Base-by-base conservation (phyloP, 1,140 invertebrate species). In the Physella acuta region DNA sequence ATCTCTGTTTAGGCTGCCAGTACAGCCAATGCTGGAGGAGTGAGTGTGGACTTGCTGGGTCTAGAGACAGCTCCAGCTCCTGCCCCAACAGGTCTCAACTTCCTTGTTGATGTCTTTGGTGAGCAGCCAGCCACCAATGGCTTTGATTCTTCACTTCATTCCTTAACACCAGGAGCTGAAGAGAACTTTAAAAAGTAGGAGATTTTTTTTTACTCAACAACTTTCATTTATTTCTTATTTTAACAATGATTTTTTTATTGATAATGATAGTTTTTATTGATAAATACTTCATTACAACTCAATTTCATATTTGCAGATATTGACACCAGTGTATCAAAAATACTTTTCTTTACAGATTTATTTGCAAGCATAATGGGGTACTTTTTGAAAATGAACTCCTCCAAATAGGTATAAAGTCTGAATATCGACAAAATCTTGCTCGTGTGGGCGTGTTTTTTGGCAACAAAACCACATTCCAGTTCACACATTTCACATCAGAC, bases 361-460 rank as follows among this genome's bases (percentile, higher is more conserved):
- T 98, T 56, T 97, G 94, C 85, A 99, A 99, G 88, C 80, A 82
- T 69, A 83, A 82, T 71, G 98, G 97, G 36, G 94, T 99, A 33
- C 88, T 99, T 16, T 99, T 96, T 87, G 97, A 99, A 87, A 99
- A 97, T 87, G 95, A 98, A 80, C 87, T 98, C 56, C 91, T 99
- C 68, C 97, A 99, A 88, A 97, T 99, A 78, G 97, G 97, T 64
- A 94, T 98, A 0, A 99, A 99, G 85, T 94, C 94, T 75, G 97
- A 99, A 85, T 86, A 82, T 66, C 88, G 94, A 79, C 92, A 95
- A 83, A 98, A 99, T 88, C 88, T 99, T 73, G 97, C 95, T 8
- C 89, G 97, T 72, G 88, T 99, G 74, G 94, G 93, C 31, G 86
- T 99, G 30, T 99, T 98, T 84, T 99, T 98, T 87, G 97, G 97